These are phyloP conservation scores for Sylvicola cinctus DNA, from an alignment of 2,888 invertebrate genomes.

Conservation along the genomic window DNA sequence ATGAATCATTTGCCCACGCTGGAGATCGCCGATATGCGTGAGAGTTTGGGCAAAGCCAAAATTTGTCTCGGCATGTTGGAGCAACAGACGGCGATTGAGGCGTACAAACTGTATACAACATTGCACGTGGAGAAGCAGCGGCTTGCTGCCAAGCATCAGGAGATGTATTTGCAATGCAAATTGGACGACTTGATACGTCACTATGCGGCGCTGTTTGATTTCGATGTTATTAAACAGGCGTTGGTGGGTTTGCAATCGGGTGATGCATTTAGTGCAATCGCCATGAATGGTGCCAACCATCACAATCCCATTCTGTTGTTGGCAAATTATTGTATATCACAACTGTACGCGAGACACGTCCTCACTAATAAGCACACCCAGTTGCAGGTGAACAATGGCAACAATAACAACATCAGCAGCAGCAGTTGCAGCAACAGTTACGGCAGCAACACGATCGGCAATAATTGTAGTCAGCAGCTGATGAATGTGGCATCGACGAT, in stretches of 20 bases:
- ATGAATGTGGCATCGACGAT: constrained; percentile 7
- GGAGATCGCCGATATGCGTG: constrained; percentile 43
- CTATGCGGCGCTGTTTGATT: constrained; percentile 44
- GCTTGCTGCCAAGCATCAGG: constrained; percentile 43
- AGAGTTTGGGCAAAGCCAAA: constrained; percentile 37
- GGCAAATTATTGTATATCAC: constrained; percentile 58
- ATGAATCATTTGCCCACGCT: constrained; percentile 43
- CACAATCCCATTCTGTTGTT: constrained; percentile 50
- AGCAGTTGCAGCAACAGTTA: too few relatives aligned
- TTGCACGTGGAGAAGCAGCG: constrained; percentile 43
- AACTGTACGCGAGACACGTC: constrained; percentile 43
- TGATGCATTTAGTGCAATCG: constrained; percentile 9
- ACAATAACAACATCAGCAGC: not conserved
- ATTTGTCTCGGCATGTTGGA: constrained; percentile 36
- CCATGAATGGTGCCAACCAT: constrained; percentile 18
- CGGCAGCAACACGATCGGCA: not conserved
- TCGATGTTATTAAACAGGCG: constrained; percentile 42
- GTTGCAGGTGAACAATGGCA: constrained; percentile 31
- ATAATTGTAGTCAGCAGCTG: constrained; percentile 7
- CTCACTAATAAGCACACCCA: constrained; percentile 24
- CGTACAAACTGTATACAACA: constrained; percentile 36
- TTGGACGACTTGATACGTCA: constrained; percentile 47
- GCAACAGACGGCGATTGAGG: constrained; percentile 31
- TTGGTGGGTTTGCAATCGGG: constrained; percentile 35
- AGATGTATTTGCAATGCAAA: constrained; percentile 50